These are phyloP conservation scores for Metellina segmentata DNA, from an alignment of 2,888 invertebrate genomes.

Conservation along the genomic window DNA sequence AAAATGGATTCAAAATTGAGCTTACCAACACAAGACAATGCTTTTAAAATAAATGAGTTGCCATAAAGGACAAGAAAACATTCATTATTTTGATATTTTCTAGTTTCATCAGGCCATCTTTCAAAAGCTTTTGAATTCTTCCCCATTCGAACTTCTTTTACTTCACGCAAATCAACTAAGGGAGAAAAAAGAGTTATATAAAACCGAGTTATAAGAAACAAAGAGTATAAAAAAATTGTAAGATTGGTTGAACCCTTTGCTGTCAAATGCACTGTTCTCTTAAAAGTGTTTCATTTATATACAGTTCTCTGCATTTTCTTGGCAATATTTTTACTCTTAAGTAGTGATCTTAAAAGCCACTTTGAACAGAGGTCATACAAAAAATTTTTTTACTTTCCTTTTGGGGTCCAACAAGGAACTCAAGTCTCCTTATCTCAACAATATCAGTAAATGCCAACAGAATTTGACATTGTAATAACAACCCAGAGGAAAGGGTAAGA, in stretches of 20 bases:
- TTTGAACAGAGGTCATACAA: neutral
- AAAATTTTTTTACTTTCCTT: too few species aligned
- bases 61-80: slow-evolving; percentile 96
- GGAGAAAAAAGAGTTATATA: slow-evolving; percentile 39
- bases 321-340: too few species aligned
- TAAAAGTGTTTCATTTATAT: neutral
- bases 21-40: slow-evolving; percentile 92
- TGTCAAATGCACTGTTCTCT: neutral
- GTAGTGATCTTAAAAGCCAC: neutral
- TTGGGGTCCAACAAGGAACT: too few species aligned
- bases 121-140: slow-evolving; percentile 95
- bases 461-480: too few species aligned
- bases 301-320: neutral
- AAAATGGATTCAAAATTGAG: slow-evolving; percentile 8
- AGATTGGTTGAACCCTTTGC: neutral
- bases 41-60: slow-evolving; percentile 92
- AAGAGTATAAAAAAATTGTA: too few species aligned
- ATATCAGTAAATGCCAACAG: too few species aligned
- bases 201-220: neutral
- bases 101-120: slow-evolving; percentile 93
- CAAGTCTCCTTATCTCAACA: too few species aligned
- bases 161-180: slow-evolving; percentile 88
- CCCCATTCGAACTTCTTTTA: slow-evolving; percentile 93
- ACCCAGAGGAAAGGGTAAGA: too few species aligned
- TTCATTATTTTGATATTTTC: slow-evolving; percentile 88